Evolutionary conservation across 92 coral and sea anemone species (phyloP), one percentile per base, ranked within the genome.

Genomic region (Porites evermanni): DNA sequence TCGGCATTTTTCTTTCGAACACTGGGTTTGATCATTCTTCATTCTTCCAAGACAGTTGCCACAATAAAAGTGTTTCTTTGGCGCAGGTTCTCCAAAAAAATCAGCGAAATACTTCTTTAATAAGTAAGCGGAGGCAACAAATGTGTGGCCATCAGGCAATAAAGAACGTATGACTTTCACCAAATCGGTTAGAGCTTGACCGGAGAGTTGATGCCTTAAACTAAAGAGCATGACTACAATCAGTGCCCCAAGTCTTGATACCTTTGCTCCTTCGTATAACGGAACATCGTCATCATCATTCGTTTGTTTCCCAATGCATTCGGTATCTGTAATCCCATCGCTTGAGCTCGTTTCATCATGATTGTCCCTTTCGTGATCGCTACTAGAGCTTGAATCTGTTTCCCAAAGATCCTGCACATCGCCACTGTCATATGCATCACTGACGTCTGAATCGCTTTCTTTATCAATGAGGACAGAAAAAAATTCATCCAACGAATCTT

Each of bases 11-110:
- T 79, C 60, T 77, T 89, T 89, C 53, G 38, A 18, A 53, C 92
- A 85, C n/a, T 78, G 69, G 10, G 80, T 53, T 17, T 84, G 61
- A 20, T 56, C 74, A 53, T 53, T 69, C 9, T n/a, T 74, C 11
- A 83, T 89, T 67, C 70, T 66, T 53, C 88, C 93, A 54, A 89
- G 83, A 67, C 90, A 86, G 82, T 59, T 87, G 13, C 84, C 81
- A 74, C 91, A 87, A 78, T 91, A 87, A 61, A 67, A 70, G 72
- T 83, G 92, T 80, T 82, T 91, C 64, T 23, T 87, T 0, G 91
- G 94, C 11, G 76, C 29, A 38, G 94, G 88, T 67, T 91, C 94
- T 54, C 81, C 88, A 81, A 91, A 91, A 26, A 87, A 77, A 83
- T 82, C 85, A 72, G 86, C 75, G 72, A 87, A 91, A 81, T 82